phyloP scores from a whole-genome alignment of 2,797 vertebrate genomes.

The Brotula barbata region DNA sequence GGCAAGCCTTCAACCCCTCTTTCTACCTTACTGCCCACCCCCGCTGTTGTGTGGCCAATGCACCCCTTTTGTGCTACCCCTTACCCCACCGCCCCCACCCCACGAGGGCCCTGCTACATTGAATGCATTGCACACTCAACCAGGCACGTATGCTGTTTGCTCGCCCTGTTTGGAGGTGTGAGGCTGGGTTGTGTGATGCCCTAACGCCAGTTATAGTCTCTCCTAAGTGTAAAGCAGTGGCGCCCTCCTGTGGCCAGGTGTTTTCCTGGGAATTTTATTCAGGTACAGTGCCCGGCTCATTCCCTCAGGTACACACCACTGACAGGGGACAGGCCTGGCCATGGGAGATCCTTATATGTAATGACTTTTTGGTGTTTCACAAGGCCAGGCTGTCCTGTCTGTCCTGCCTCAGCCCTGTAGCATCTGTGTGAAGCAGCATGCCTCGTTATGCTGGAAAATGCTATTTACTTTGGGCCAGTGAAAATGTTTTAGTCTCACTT shows the following conservation, averaged over 20 bases:
- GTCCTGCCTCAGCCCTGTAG: constrained; percentile 63
- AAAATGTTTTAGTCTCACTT: neutral
- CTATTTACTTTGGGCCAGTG: constrained; percentile 22
- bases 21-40: constrained; percentile 41
- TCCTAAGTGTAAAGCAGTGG: constrained; percentile 87
- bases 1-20: constrained; percentile 7
- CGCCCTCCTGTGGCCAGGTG: constrained; percentile 87
- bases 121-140: constrained; percentile 78
- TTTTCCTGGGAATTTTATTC: constrained; percentile 89
- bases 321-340: constrained; percentile 60
- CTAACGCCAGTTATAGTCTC: constrained; percentile 86
- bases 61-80: constrained; percentile 9
- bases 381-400: constrained; percentile 63
- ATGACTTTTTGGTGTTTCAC: constrained; percentile 42
- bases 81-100: neutral
- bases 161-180: constrained; percentile 76
- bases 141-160: constrained; percentile 79
- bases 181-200: constrained; percentile 80
- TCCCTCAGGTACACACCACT: constrained; percentile 67
- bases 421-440: constrained; percentile 66
- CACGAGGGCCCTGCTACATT: constrained; percentile 66
- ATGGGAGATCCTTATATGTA: constrained; percentile 51
- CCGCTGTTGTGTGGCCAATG: constrained; percentile 62
- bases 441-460: constrained; percentile 21
- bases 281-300: constrained; percentile 81